phyloP scores from a whole-genome alignment of 2,888 invertebrate genomes.

The Amphipyra tragopoginis region DNA sequence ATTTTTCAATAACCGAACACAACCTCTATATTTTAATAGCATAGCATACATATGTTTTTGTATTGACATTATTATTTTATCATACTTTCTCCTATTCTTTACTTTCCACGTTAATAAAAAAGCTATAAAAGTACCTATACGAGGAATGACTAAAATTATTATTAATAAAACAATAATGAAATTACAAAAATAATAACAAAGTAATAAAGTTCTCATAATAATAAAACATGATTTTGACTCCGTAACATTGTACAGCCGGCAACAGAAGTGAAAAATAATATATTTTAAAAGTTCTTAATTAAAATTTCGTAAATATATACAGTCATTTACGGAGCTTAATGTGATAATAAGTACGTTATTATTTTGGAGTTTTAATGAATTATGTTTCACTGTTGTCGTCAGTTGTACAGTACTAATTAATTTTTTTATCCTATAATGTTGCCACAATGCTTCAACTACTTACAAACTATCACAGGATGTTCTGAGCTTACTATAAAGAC shows the following conservation, averaged over 20 bases:
- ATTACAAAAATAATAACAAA: conserved; percentile 41
- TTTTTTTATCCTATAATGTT: conserved; percentile 16
- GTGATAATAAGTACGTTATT: conserved; percentile 19
- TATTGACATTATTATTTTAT: conserved; percentile 26
- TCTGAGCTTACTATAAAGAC: conserved; percentile 70
- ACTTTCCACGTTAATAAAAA: conserved; percentile 29
- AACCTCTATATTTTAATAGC: conserved; percentile 9
- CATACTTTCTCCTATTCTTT: conserved; percentile 9
- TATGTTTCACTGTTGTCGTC: conserved; percentile 6
- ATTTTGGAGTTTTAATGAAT: neutral
- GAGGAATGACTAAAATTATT: conserved; percentile 49
- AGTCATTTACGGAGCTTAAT: conserved; percentile 22
- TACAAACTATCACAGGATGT: conserved; percentile 78
- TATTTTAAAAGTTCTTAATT: no score
- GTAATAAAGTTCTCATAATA: conserved; percentile 23
- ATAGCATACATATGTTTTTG: conserved; percentile 3
- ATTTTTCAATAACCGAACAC: neutral
- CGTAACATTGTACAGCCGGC: conserved; percentile 19
- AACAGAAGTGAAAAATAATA: conserved; percentile 10
- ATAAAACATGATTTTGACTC: conserved; percentile 15
- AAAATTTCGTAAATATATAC: conserved; percentile 22
- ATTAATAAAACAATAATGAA: conserved; percentile 37
- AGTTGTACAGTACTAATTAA: conserved; percentile 18
- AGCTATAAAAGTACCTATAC: conserved; percentile 38
- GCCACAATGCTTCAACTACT: conserved; percentile 50